Percentiles rank a stretch among this genome's conserved stretches.
phyloP scores from a whole-genome alignment of 2,113 vertebrate genomes.

The Gopherus flavomarginatus region DNA sequence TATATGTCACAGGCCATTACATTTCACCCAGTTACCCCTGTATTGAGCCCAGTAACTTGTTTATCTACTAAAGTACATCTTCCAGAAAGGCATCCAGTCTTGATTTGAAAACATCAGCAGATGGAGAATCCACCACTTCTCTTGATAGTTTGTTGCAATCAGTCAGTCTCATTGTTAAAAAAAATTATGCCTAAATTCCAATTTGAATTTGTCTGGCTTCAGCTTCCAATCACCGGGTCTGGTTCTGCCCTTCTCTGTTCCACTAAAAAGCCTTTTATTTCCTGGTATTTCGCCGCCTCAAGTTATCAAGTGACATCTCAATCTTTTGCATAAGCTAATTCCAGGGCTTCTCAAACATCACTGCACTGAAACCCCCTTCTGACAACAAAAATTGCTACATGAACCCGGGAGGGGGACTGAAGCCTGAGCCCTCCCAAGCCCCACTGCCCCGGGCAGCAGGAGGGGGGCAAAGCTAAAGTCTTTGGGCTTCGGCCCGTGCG shows the following conservation, averaged over 20 bases:
- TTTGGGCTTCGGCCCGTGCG: no score
- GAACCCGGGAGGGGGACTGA: no score
- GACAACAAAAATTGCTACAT: no score
- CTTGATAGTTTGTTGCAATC: background rate
- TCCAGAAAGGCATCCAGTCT: fast-evolving
- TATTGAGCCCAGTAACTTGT: background rate
- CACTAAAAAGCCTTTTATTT: background rate
- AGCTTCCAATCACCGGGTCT: background rate
- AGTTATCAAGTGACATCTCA: background rate
- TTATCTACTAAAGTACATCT: background rate
- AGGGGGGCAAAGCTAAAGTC: no score
- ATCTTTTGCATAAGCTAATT: no score
- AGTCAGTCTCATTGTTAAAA: background rate
- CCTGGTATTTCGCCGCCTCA: background rate
- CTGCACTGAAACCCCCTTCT: no score
- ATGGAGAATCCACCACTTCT: background rate
- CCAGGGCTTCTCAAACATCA: no score
- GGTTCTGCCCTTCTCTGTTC: background rate
- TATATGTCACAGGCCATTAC: fast-evolving
- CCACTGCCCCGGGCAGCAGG: no score
- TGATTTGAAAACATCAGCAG: fast-evolving
- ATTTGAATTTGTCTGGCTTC: background rate
- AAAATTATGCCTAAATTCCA: background rate
- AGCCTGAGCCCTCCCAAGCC: no score
- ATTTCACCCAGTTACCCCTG: background rate